phyloP scores from a whole-genome alignment of 1,140 invertebrate genomes.

The Drosophila aff. region DNA sequence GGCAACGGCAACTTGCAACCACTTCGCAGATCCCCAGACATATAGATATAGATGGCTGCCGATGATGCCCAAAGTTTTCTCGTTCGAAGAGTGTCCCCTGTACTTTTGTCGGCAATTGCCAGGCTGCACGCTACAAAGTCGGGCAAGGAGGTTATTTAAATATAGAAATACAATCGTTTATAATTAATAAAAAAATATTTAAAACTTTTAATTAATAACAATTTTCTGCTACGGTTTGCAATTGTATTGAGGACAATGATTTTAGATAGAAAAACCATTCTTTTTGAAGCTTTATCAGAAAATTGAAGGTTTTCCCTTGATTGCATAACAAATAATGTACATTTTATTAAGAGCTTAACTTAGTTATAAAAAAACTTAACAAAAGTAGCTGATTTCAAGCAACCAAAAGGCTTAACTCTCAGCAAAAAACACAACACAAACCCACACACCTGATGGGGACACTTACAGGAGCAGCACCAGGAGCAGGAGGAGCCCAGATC shows the following conservation, averaged over 20 bases:
- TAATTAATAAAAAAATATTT: neutral
- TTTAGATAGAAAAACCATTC: too few species aligned
- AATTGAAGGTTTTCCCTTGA: too few species aligned
- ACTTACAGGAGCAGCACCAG: conserved; percentile 22
- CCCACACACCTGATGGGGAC: conserved; percentile 41
- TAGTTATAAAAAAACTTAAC: neutral
- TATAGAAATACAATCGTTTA: neutral
- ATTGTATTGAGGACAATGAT: too few species aligned
- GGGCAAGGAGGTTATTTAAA: neutral
- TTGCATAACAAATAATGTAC: neutral
- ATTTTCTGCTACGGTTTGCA: too few species aligned
- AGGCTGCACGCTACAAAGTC: conserved; percentile 26
- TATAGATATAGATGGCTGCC: conserved; percentile 49
- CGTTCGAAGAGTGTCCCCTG: conserved; percentile 14
- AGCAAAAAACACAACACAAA: conserved; percentile 7
- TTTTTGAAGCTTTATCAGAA: too few species aligned
- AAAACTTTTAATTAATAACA: too few species aligned
- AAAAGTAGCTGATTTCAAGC: conserved; percentile 9
- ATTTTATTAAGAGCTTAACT: neutral
- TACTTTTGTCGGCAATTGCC: conserved; percentile 61
- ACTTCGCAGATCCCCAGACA: conserved; percentile 33
- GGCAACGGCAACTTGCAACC: neutral
- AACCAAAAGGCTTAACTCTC: conserved; percentile 2
- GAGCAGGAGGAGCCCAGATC: conserved; percentile 36
- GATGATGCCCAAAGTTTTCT: conserved; percentile 28